Evolutionary conservation across 2,113 vertebrate genomes (phyloP), one percentile per base, ranked within the genome.

Genomic region (Rhadina sibilatrix): DNA sequence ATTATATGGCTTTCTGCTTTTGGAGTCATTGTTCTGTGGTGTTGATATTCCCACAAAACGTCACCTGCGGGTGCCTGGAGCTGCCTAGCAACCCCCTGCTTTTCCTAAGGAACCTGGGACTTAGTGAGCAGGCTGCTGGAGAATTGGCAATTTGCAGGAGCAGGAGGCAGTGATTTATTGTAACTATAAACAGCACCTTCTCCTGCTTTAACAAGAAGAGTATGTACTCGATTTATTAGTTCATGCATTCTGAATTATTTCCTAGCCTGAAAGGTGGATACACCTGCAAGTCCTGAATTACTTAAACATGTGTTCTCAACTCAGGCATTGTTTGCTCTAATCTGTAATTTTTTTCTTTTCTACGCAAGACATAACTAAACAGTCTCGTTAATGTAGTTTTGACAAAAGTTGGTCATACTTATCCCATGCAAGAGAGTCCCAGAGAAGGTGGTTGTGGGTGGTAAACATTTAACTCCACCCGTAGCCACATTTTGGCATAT

Each of bases 141-240:
- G 61, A 86, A 38, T 12, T 70, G 74, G 77, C 85, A 96, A 61
- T 94, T 85, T 90, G 37, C 85, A 68, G 64, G 66, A 74, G 53
- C 74, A 87, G 76, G 75, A 90, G 83, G 87, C 65, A 86, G 59
- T 92, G 81, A 94, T 96, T 92, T 96, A 66, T 84, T 84, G 49
- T 69, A 63, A 42, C 74, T 74, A 54, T 65, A 87, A 93, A 77
- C 65, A 76, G 44, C 69, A 87, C 61, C 38, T 90, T 92, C 69
- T 82, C 8, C 40, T 81, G 44, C 60, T 79, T 87, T 69, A 86
- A 79, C 23, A 40, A 72, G 76, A 22, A 83, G 65, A 74, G 52
- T 47, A 0, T 69, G 57, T 37, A n/a, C 56, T 65, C 2, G 4
- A 23, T 90, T 90, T 88, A 71, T 50, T 70, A 64, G 42, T 90